Conservation (phyloP, 2,113 vertebrate genomes). For the Sinocyclocheilus grahami region DNA sequence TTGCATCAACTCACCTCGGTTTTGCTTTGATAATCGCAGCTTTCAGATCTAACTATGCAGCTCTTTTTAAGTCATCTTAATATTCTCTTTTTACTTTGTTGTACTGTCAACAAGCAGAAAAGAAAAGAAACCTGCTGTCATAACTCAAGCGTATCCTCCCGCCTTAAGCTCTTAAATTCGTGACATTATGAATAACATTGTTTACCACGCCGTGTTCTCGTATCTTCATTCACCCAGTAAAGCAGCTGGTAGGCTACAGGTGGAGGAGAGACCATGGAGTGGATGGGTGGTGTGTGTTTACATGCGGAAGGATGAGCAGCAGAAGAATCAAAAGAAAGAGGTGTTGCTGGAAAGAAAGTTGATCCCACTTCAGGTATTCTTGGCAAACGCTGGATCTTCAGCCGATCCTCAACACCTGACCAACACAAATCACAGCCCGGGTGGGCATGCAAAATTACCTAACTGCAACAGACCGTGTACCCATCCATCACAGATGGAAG, state of each 20-base stretch:
- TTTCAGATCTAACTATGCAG: too few species aligned
- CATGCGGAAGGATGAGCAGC: neutral
- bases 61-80: neutral
- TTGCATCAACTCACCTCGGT: neutral
- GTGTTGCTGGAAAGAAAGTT: slow-evolving; percentile 1
- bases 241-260: neutral
- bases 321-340: neutral
- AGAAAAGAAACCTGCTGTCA: slow-evolving; percentile 7
- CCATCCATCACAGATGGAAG: slow-evolving; percentile 7
- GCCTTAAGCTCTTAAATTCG: slow-evolving; percentile 44
- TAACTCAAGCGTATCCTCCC: neutral
- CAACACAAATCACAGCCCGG: neutral
- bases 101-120: neutral
- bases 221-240: slow-evolving; percentile 1
- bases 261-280: neutral
- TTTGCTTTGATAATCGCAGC: neutral
- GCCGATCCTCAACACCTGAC: slow-evolving; percentile 18
- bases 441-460: slow-evolving; percentile 32
- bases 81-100: neutral
- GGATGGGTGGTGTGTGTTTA: slow-evolving; percentile 13
- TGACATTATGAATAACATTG: slow-evolving; percentile 50
- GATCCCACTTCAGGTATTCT: slow-evolving; percentile 31
- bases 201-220: slow-evolving; percentile 21
- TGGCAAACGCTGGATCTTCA: slow-evolving; percentile 40
- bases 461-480: slow-evolving; percentile 36